Percentiles rank a stretch among this genome's conserved stretches.
Conservation (phyloP, 2,888 invertebrate genomes). For the Quadriops clusia region DNA sequence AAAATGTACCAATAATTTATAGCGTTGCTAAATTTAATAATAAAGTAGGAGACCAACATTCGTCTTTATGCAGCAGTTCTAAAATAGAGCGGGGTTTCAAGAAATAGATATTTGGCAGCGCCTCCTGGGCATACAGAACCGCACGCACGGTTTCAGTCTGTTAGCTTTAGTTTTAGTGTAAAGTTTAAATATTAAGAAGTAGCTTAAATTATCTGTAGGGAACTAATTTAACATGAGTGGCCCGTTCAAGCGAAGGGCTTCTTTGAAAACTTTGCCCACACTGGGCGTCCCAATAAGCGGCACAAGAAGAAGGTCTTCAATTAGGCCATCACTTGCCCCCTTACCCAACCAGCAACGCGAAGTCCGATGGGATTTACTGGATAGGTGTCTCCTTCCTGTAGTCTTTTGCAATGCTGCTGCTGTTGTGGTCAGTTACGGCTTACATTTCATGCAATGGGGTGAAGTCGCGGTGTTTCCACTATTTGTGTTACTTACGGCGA, state of each 20-base stretch:
- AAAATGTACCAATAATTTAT: constrained; percentile 11
- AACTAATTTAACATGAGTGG: constrained; percentile 29
- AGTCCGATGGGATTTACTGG: constrained; percentile 57
- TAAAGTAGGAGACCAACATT: constrained; percentile 15
- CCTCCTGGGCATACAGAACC: constrained; percentile 16
- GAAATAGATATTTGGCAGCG: constrained; percentile 19
- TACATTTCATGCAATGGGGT: constrained; percentile 62
- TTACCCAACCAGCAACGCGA: constrained; percentile 43
- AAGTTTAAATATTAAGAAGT: background rate
- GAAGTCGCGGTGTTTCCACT: constrained; percentile 66
- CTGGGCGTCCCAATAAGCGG: constrained; percentile 42
- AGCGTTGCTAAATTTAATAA: constrained; percentile 13
- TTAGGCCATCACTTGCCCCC: constrained; percentile 44
- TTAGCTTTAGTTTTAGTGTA: constrained; percentile 11
- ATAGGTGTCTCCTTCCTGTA: constrained; percentile 63
- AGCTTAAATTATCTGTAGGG: background rate
- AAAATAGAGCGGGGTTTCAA: constrained; percentile 17
- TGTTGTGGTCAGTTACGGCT: constrained; percentile 57
- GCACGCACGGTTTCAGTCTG: constrained; percentile 13
- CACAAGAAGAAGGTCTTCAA: constrained; percentile 29
- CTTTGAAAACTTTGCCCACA: constrained; percentile 28
- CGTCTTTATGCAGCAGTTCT: constrained; percentile 12
- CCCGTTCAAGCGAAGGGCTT: constrained; percentile 34
- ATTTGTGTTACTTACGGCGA: constrained; percentile 65
- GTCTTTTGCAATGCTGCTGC: constrained; percentile 72